These are phyloP conservation scores for Epizoanthus illoricatus DNA, from an alignment of 92 coral and sea anemone species.

Conservation along the genomic window DNA sequence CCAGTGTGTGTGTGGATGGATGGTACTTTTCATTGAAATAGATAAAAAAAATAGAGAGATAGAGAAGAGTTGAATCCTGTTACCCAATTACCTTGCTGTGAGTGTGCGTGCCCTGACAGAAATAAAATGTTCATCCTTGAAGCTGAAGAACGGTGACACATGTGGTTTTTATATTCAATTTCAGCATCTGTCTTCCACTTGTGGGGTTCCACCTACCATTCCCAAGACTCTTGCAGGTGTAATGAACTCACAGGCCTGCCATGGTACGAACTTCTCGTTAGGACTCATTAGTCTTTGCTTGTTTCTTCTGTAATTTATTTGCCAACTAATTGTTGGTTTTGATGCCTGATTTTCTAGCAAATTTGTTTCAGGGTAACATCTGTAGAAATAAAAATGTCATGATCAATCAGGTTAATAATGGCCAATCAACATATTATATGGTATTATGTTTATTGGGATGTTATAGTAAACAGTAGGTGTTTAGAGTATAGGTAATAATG, in stretches of 20 bases:
- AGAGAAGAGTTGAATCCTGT: too few relatives aligned
- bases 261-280: slow-evolving; percentile 59
- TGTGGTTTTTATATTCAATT: background rate
- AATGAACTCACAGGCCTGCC: slow-evolving; percentile 92
- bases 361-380: too few relatives aligned
- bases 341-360: background rate
- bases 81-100: background rate
- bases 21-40: too few relatives aligned
- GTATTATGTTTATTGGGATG: too few relatives aligned
- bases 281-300: background rate
- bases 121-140: background rate
- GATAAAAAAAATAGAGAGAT: too few relatives aligned
- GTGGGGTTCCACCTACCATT: slow-evolving; percentile 73
- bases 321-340: background rate
- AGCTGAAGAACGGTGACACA: background rate
- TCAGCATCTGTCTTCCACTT: slow-evolving; percentile 69
- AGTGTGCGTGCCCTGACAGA: background rate
- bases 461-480: too few relatives aligned
- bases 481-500: too few relatives aligned
- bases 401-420: too few relatives aligned
- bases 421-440: too few relatives aligned
- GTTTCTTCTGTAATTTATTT: background rate
- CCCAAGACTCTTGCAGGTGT: slow-evolving; percentile 78
- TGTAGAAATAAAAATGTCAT: too few relatives aligned
- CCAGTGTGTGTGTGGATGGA: too few relatives aligned